These are phyloP conservation scores for Sebastes baramenuke DNA, from an alignment of 2,797 vertebrate genomes.

Conservation along the genomic window DNA sequence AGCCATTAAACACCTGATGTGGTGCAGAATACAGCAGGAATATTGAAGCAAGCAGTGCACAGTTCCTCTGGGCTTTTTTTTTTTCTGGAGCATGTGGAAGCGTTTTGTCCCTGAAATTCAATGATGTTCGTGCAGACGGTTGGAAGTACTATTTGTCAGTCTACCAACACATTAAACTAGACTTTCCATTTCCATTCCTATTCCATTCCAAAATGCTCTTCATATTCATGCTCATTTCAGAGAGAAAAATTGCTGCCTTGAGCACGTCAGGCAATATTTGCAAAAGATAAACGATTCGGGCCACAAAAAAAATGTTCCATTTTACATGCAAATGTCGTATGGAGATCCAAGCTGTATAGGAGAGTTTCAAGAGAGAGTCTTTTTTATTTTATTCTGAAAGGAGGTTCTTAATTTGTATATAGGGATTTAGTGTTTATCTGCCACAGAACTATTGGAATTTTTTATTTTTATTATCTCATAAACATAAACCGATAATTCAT, in stretches of 20 bases:
- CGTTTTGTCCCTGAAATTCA: conserved; percentile 30
- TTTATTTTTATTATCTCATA: background rate
- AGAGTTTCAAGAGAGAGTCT: background rate
- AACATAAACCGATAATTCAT: background rate
- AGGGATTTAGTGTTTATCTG: background rate
- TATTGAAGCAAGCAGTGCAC: background rate
- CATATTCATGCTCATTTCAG: conserved; percentile 35
- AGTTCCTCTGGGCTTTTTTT: conserved; percentile 2
- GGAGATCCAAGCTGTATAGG: background rate
- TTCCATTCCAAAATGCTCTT: conserved; percentile 18
- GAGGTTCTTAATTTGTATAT: background rate
- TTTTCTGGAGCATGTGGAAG: background rate
- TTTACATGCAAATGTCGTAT: conserved; percentile 1
- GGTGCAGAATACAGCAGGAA: background rate
- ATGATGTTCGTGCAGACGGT: conserved; percentile 5
- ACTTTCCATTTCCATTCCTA: conserved; percentile 43
- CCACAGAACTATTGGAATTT: background rate
- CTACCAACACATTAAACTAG: conserved; percentile 21
- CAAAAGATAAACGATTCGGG: conserved; percentile 23
- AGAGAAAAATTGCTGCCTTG: background rate
- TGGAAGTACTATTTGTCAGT: conserved; percentile 26
- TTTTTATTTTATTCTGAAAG: background rate
- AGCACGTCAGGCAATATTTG: conserved; percentile 28
- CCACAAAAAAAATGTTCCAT: background rate
- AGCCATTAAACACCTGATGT: conserved; percentile 47